Evolutionary conservation across 2,797 vertebrate genomes (phyloP).

Genomic region (Danio tinwini): DNA sequence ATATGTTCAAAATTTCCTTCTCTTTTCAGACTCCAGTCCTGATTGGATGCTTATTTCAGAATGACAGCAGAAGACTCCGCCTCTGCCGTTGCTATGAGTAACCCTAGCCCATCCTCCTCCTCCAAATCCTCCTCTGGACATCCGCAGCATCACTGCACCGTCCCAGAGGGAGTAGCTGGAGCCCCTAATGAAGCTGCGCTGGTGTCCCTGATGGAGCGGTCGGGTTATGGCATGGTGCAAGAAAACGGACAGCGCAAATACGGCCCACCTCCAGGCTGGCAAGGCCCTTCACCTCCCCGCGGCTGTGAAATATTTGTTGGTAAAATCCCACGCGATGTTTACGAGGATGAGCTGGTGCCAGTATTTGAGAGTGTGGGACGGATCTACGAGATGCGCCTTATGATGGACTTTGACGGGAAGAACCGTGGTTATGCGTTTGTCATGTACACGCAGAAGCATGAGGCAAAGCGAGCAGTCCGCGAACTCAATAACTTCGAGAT

Average conservation of each 20-base stretch:
- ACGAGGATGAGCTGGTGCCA: conserved; percentile 96
- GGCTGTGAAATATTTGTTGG: conserved; percentile 98
- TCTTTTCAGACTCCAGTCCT: conserved; percentile 77
- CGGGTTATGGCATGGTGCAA: conserved; percentile 93
- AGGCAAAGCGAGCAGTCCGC: conserved; percentile 94
- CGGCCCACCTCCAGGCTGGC: conserved; percentile 94
- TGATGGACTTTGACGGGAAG: conserved; percentile 99
- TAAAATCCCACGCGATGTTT: conserved; percentile 97
- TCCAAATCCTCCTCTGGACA: conserved; percentile 67
- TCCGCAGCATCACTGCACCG: conserved; percentile 75
- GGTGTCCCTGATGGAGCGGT: conserved; percentile 90
- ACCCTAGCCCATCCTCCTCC: conserved; percentile 74
- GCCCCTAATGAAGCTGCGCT: conserved; percentile 89
- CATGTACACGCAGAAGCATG: conserved; percentile 95
- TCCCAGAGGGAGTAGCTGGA: conserved; percentile 89
- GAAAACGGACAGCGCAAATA: conserved; percentile 98
- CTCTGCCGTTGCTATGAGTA: conserved; percentile 90
- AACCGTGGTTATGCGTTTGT: conserved; percentile 97
- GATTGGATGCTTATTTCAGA: conserved; percentile 92
- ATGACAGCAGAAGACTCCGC: conserved; percentile 98
- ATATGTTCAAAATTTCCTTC: conserved; percentile 11
- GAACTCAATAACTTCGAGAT: conserved; percentile 99
- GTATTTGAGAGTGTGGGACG: conserved; percentile 93
- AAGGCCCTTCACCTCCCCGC: conserved; percentile 85
- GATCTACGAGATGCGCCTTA: conserved; percentile 98